Base-by-base conservation (phyloP, 2,888 invertebrate species). In the Volucella zonaria region DNA sequence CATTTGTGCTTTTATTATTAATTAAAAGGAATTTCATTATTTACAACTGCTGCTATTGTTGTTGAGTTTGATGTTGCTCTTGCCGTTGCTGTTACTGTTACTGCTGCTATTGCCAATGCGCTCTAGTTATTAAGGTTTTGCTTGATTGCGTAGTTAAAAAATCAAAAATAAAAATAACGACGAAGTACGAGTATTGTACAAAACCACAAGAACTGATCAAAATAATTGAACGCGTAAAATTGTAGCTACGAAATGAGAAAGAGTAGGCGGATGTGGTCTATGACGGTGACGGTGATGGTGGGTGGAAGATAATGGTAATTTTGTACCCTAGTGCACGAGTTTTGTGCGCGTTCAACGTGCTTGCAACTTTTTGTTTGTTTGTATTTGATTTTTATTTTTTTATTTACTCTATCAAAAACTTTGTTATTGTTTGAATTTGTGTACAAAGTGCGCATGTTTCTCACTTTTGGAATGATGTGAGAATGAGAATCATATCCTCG, bases 371-470 rank as follows among this genome's bases (percentile, higher is more conserved):
- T 47, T 49, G 43, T 67, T 51, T 76, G 59, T 61, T 56, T 67
- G 12, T 31, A 11, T 54, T 23, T 43, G 51, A 45, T 54, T 31
- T 47, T 52, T 58, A 45, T 54, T 31, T 47, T 52, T 68, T 61
- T 73, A 56, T 76, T 68, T 78, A 78, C 67, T 43, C 61, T 59
- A 64, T 54, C 47, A 14, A 31, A 3, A 47, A 76, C 67, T 43
- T 73, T 77, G 54, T 56, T 14, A 43, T 61, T 56, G 62, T 67
- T 68, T 62, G 74, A 64, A 68, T 78, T 82, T 12, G 42, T 38
- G 43, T n/a, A 18, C 38, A 14, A 62, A 70, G 12, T 79, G 82
- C 82, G 82, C 82, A 82, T 82, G 82, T 51, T 42, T 58, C 64
- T 58, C n/a, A 18, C 18, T 56, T 51, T 59, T 42, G 31, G 15